Conservation (phyloP, 2,797 vertebrate species). For the Pseudochirops corinnae region DNA sequence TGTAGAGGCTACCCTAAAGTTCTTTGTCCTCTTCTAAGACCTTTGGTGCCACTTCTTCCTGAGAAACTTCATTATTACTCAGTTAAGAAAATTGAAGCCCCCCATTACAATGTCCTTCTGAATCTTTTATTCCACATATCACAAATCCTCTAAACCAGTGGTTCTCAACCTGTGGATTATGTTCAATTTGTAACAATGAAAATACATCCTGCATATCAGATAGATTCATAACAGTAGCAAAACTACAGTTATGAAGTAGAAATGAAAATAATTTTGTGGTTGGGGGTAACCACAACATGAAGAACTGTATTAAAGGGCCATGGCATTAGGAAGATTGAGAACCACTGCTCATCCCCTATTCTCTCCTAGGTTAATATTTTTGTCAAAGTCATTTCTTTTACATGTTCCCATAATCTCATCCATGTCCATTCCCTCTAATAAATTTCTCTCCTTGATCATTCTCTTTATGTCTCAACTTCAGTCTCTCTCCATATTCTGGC, state of each 20-base stretch:
- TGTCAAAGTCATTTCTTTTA: background rate
- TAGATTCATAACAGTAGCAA: too few species aligned
- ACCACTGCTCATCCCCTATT: background rate
- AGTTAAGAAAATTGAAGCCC: background rate
- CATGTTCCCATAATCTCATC: background rate
- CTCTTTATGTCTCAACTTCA: background rate
- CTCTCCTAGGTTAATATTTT: background rate
- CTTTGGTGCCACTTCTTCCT: background rate
- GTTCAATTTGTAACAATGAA: too few species aligned
- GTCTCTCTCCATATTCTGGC: background rate
- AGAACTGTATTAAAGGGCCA: too few species aligned
- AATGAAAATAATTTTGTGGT: too few species aligned
- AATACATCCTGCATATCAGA: too few species aligned
- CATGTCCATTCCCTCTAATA: background rate
- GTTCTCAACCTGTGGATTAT: too few species aligned
- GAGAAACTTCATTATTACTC: background rate
- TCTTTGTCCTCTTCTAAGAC: background rate
- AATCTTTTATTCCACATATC: background rate
- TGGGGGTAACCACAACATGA: too few species aligned
- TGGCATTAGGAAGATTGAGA: too few species aligned
- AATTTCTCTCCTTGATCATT: background rate
- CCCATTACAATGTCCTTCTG: background rate
- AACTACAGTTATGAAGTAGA: too few species aligned
- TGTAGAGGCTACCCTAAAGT: background rate
- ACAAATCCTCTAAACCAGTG: background rate